These are phyloP conservation scores for Trissolcus japonicus DNA, from an alignment of 2,888 invertebrate species.

Conservation along the genomic window DNA sequence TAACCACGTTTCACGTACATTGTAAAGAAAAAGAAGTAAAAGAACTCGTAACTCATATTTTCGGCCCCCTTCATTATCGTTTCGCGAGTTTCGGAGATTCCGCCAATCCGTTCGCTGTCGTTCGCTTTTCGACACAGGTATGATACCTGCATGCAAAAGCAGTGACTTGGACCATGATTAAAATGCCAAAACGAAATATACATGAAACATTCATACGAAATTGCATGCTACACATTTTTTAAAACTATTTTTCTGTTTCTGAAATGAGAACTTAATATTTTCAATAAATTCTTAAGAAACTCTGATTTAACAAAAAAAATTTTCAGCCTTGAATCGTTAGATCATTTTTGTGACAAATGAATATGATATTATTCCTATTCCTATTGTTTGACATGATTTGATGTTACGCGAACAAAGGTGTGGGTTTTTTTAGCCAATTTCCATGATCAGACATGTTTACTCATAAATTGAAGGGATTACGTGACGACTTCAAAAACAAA, in stretches of 20 bases:
- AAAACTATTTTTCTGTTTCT: background rate
- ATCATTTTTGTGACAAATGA: too few species aligned
- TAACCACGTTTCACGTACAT: background rate
- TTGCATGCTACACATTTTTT: background rate
- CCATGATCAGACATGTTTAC: too few species aligned
- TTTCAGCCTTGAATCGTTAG: too few species aligned
- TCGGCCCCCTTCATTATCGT: slow-evolving; percentile 4
- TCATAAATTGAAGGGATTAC: too few species aligned
- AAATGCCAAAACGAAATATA: background rate
- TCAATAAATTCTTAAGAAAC: too few species aligned
- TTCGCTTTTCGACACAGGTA: background rate
- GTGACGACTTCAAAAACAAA: too few species aligned
- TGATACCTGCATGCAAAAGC: background rate
- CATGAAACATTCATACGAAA: background rate
- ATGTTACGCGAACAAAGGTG: too few species aligned
- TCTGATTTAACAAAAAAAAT: too few species aligned
- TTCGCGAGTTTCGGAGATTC: slow-evolving; percentile 22
- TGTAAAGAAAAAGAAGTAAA: background rate
- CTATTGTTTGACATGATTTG: too few species aligned
- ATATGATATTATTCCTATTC: too few species aligned
- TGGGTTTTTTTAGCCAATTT: too few species aligned
- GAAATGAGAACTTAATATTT: too few species aligned
- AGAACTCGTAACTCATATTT: background rate
- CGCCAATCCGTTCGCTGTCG: background rate
- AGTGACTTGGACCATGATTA: background rate